Percentiles rank a stretch among this genome's conserved stretches.
phyloP scores from a whole-genome alignment of 2,888 invertebrate genomes.

The Epirrhoe alternata region DNA sequence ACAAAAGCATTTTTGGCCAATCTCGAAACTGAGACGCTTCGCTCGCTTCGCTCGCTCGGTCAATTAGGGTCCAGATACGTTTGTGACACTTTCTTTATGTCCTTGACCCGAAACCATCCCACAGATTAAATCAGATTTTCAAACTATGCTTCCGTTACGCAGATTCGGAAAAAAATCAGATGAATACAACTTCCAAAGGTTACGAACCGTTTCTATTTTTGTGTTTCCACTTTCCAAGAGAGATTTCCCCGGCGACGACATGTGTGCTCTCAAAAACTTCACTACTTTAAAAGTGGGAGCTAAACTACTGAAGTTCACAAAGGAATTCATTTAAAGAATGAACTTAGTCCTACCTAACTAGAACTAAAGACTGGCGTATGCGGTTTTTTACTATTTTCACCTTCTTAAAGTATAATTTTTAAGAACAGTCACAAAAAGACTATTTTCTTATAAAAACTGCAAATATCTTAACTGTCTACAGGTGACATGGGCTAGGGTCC shows the following conservation, averaged over 20 bases:
- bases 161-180: constrained; percentile 31
- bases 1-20: too few species aligned
- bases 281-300: constrained; percentile 16
- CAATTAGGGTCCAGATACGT: too few species aligned
- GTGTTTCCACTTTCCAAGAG: constrained; percentile 36
- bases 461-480: too few species aligned
- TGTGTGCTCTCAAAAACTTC: constrained; percentile 28
- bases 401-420: too few species aligned
- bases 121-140: constrained; percentile 1
- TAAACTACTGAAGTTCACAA: constrained; percentile 16
- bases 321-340: constrained; percentile 17
- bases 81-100: too few species aligned
- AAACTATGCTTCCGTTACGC: constrained; percentile 28
- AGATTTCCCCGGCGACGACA: constrained; percentile 36
- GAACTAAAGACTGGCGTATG: not conserved
- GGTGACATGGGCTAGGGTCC: too few species aligned
- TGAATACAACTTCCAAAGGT: constrained; percentile 36
- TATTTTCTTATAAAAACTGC: too few species aligned
- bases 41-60: too few species aligned
- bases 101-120: not conserved
- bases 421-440: too few species aligned
- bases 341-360: constrained; percentile 3
- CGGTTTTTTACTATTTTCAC: not conserved
- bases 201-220: constrained; percentile 39
- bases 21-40: too few species aligned